Conservation (phyloP, 2,113 vertebrate species). For the Chloropsis cyanopogon region DNA sequence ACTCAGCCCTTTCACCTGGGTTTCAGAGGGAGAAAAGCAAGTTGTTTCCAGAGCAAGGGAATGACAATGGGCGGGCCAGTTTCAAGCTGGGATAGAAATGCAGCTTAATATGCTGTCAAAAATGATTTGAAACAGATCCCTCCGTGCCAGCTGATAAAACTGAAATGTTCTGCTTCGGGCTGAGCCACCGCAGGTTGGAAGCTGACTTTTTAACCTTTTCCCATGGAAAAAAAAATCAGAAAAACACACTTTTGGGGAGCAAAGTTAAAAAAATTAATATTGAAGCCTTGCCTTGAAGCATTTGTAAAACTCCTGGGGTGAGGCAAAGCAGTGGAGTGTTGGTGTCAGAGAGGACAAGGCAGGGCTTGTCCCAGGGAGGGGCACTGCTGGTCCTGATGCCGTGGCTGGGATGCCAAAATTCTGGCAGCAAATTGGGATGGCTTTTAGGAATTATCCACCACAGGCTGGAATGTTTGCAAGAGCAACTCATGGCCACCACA, state of each 20-base stretch:
- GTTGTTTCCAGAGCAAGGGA: not conserved
- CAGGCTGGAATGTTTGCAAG: not conserved
- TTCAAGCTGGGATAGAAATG: constrained; percentile 2
- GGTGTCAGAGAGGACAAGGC: not conserved
- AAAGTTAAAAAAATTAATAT: not conserved
- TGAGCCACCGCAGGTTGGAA: not conserved
- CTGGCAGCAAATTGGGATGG: not conserved
- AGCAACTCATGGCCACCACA: fast-evolving
- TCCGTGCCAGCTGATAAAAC: not conserved
- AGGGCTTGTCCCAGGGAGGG: not conserved
- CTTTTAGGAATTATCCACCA: not conserved
- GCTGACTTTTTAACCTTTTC: constrained; percentile 17
- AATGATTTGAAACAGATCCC: constrained; percentile 22
- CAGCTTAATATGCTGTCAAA: constrained; percentile 21
- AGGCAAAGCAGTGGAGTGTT: not conserved
- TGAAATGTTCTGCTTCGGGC: not conserved
- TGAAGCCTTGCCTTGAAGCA: not conserved
- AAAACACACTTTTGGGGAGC: not conserved
- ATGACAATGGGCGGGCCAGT: not conserved
- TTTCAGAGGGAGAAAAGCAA: not conserved
- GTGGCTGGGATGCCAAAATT: not conserved
- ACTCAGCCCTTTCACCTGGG: not conserved
- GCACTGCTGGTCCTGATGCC: not conserved
- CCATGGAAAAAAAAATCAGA: not conserved
- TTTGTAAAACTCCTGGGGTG: not conserved